Base-by-base conservation (phyloP, 92 coral and sea anemone species). In the Zoanthus sociatus region DNA sequence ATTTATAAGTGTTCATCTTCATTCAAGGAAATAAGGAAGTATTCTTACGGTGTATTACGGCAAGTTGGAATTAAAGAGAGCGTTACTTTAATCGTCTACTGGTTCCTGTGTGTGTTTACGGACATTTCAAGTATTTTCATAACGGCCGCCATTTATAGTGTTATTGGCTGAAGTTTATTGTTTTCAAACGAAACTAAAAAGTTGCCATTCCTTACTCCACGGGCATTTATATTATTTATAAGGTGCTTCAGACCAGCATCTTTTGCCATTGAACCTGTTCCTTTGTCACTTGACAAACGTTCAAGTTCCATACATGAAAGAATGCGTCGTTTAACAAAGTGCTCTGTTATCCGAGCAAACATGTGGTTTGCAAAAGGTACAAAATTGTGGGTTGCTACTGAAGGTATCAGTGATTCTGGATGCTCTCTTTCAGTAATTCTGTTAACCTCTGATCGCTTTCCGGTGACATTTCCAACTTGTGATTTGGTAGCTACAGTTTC, bases 171-270 rank as follows among this genome's bases (percentile, higher is more conserved):
- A 14, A 88, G 79, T 61, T 88, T 88, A 21, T 82, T 82, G 5
- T 78, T 73, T 15, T 88, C 91, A 82, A 70, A 88, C 7, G 20
- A 50, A 26, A 88, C 46, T 46, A 53, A 56, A 71, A 88, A 88
- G 56, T 82, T 83, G 68, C 88, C 91, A 82, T 83, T 88, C 77
- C 87, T 71, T 20, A 88, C 91, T 17, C 89, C 92, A n/a, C 87
- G 77, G 54, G 86, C 68, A 84, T 89, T 88, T 15, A 82, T 88
- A 87, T 88, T 88, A 13, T 70, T 33, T n/a, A 79, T 47, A 55
- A 88, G 53, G 73, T 82, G 87, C n/a, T 26, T 72, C 20, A 88
- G 53, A 11, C 86, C 44, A 69, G 76, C 51, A 4, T 89, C 92
- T 78, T 84, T 89, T 61, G 42, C 83, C 50, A 76, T 44, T 26